Conservation (phyloP, 2,888 invertebrate species). For the Lamproptera curius region DNA sequence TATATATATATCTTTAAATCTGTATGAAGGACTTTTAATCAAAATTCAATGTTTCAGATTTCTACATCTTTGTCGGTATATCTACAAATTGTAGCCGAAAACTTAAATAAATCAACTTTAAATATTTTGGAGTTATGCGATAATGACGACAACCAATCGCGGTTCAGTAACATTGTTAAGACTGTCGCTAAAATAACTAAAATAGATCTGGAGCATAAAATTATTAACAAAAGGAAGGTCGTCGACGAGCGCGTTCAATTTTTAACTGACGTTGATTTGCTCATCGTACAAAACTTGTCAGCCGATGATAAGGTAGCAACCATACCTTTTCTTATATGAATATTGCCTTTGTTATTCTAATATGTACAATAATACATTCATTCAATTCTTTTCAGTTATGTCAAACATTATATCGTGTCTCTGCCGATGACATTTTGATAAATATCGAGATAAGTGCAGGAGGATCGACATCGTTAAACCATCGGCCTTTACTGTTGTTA, state of each 20-base stretch:
- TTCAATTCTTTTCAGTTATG: slow-evolving; percentile 38
- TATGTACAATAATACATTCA: too few relatives aligned
- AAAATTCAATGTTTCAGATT: slow-evolving; percentile 30
- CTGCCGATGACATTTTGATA: slow-evolving; percentile 33
- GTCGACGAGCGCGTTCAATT: slow-evolving; percentile 18
- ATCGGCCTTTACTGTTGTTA: slow-evolving; percentile 32
- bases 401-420: slow-evolving; percentile 30
- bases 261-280: slow-evolving; percentile 27
- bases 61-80: slow-evolving; percentile 28
- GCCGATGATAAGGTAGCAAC: slow-evolving; percentile 36
- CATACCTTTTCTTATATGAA: too few relatives aligned
- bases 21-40: too few relatives aligned
- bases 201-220: slow-evolving; percentile 24
- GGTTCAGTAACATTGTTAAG: slow-evolving; percentile 25
- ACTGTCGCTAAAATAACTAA: slow-evolving; percentile 24
- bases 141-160: slow-evolving; percentile 13
- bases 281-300: slow-evolving; percentile 31
- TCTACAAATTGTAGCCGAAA: slow-evolving; percentile 40
- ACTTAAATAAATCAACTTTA: slow-evolving; percentile 31
- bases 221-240: slow-evolving; percentile 20
- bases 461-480: slow-evolving; percentile 22
- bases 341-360: too few relatives aligned
- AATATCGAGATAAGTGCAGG: slow-evolving; percentile 27
- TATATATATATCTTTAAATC: too few relatives aligned
- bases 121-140: slow-evolving; percentile 32